These are phyloP conservation scores for Coreius guichenoti DNA, from an alignment of 2,797 vertebrate genomes.

Conservation along the genomic window DNA sequence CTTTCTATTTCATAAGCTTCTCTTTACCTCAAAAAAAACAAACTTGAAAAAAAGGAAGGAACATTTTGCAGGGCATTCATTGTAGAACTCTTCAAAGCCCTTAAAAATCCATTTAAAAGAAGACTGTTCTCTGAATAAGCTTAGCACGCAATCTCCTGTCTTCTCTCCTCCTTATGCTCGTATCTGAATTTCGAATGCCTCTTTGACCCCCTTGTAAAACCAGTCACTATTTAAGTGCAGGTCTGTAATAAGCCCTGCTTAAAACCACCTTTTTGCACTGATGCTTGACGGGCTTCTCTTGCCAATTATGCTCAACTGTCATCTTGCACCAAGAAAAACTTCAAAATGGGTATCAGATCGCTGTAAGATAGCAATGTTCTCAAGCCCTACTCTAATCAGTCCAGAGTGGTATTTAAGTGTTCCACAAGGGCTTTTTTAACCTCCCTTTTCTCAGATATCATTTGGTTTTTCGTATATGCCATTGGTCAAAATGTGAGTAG, in stretches of 20 bases:
- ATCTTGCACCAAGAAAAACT: conserved; percentile 9
- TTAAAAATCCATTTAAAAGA: conserved; percentile 21
- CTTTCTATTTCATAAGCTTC: conserved; percentile 5
- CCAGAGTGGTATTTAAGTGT: conserved; percentile 23
- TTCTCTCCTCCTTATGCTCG: not conserved
- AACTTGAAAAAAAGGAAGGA: not conserved
- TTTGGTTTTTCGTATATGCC: conserved; percentile 26
- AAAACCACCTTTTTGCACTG: conserved; percentile 29
- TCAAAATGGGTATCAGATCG: conserved; percentile 14
- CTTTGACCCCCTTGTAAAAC: conserved; percentile 29
- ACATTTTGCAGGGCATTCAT: not conserved
- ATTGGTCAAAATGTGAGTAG: conserved; percentile 45
- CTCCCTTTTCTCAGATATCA: conserved; percentile 43
- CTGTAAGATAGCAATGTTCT: conserved; percentile 9
- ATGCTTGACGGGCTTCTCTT: conserved; percentile 27
- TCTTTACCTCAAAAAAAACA: not conserved
- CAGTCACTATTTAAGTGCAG: conserved; percentile 22
- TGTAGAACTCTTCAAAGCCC: conserved; percentile 14
- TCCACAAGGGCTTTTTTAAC: conserved; percentile 32
- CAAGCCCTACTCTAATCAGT: conserved; percentile 43
- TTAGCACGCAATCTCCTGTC: not conserved
- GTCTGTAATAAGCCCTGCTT: conserved; percentile 16
- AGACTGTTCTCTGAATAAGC: conserved; percentile 14
- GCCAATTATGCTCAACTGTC: conserved; percentile 14
- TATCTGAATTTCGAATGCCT: conserved; percentile 11